Evolutionary conservation across 2,888 invertebrate genomes (phyloP), one percentile per base, ranked within the genome.

Genomic region (Alloscopus bannaensis): DNA sequence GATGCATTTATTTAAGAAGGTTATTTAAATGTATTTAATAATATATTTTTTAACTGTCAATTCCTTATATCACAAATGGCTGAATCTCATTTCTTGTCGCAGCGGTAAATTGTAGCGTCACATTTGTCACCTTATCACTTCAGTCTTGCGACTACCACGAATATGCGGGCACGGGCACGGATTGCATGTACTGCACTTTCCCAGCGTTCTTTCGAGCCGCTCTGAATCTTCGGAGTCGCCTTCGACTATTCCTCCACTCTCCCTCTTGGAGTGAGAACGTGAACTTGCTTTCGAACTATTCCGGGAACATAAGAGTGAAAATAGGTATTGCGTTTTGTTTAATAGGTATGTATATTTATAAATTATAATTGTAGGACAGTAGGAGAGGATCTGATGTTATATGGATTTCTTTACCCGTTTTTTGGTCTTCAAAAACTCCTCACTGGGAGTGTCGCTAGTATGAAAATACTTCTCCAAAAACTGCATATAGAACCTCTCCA

Each of bases 381-480:
- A n/a, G n/a, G n/a, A n/a, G n/a, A n/a, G n/a, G n/a, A n/a, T n/a
- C n/a, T n/a, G n/a, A n/a, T n/a, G n/a, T n/a, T n/a, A n/a, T n/a
- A n/a, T n/a, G 1, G 42, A 64, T 16, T 6, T 50, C 68, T n/a
- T 29, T 52, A 68, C 68, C 20, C 22, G 8, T 2, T 42, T 45
- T 47, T 59, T 69, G 8, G 18, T 18, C 22, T 69, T 18, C 6
- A n/a, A 13, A n/a, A 64, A 24, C 2, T 64, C n/a, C 36, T 66
- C 31, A 16, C 26, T 68, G 36, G 11, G 76, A n/a, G n/a, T n/a
- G n/a, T n/a, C n/a, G n/a, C n/a, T n/a, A n/a, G n/a, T n/a, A n/a
- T n/a, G 73, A 52, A 72, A 82, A 50, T 81, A 31, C 16, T 81
- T n/a, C 45, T 69, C 50, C 20, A 84, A 26, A 65, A 84, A 83